Base-by-base conservation (phyloP, 2,113 vertebrate species). In the Mugil cephalus region DNA sequence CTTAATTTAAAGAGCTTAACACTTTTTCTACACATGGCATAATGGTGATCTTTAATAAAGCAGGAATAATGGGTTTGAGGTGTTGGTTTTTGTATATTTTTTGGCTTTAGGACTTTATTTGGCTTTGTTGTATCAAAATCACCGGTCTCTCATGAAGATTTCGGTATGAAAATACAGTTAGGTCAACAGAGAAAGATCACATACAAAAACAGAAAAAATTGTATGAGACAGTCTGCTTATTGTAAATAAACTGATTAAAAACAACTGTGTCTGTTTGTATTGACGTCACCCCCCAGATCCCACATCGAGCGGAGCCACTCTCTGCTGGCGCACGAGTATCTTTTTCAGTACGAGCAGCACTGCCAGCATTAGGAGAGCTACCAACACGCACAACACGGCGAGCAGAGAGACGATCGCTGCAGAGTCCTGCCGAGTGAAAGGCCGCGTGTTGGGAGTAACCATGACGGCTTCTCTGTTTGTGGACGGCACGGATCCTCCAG, bases 291-390 rank as follows among this genome's bases (percentile, higher is more conserved):
- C 66, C 40, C 56, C 76, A 8, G 73, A 82, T 18, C 62, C 71
- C 2, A n/a, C 67, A 10, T 76, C 47, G 8, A 90, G 78, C 0
- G 93, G 93, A 24, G 88, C 92, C 52, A 95, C 92, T 55, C 89
- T 90, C 69, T 88, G 90, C 42, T 87, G 90, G 45, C 34, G 84
- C 56, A 71, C 11, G 0, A 94, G 64, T 2, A 93, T 18, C 8
- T 74, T 85, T 74, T 89, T 93, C 47, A 94, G 61, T 2, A 93
- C 42, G 0, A 92, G 10, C 9, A 93, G 59, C 65, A 91, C 82
- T 6, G 73, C 64, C 14, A 93, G 15, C 56, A 90, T 85, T 7
- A 94, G 39, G 1, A 94, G 60, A 61, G 36, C 71, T 6, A 91
- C 86, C 12, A 94, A 63, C 1, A 90, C 82, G 69, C 91, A 94